Percentiles rank a stretch among this genome's conserved stretches.
Evolutionary conservation across 2,888 invertebrate species (phyloP).

Genomic region (Hypercompe scribonia): DNA sequence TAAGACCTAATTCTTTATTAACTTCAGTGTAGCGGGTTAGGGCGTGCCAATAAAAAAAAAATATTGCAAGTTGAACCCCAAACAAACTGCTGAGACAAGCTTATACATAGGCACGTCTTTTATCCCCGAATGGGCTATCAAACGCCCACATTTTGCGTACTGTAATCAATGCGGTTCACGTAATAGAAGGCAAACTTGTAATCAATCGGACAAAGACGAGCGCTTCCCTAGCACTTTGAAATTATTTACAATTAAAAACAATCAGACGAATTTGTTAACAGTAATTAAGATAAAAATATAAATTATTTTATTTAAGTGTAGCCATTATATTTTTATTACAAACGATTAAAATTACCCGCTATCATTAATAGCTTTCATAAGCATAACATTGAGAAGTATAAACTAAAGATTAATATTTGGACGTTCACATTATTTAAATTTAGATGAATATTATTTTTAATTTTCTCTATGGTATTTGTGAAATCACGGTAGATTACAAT

Average conservation of each 20-base stretch:
- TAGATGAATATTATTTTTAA: background rate
- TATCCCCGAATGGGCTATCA: background rate
- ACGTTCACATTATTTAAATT: background rate
- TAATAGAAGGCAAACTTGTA: background rate
- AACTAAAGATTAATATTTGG: constrained; percentile 7
- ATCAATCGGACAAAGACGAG: too few species aligned
- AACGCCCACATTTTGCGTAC: background rate
- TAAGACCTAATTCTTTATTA: background rate
- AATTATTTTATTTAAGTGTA: background rate
- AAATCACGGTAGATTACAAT: background rate
- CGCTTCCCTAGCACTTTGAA: too few species aligned
- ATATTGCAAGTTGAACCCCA: background rate
- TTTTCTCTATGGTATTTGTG: background rate
- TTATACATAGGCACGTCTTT: background rate
- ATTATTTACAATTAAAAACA: background rate
- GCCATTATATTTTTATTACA: background rate
- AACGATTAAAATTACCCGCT: constrained; percentile 7
- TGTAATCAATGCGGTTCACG: background rate
- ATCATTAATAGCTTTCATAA: constrained; percentile 8
- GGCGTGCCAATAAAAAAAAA: background rate
- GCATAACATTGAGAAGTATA: background rate
- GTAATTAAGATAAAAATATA: background rate
- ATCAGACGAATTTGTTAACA: background rate
- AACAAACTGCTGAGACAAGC: background rate
- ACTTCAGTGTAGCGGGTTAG: background rate